Percentiles rank a stretch among this genome's conserved stretches.
These are phyloP conservation scores for Momotus momota DNA, from an alignment of 2,797 vertebrate genomes.

Conservation along the genomic window DNA sequence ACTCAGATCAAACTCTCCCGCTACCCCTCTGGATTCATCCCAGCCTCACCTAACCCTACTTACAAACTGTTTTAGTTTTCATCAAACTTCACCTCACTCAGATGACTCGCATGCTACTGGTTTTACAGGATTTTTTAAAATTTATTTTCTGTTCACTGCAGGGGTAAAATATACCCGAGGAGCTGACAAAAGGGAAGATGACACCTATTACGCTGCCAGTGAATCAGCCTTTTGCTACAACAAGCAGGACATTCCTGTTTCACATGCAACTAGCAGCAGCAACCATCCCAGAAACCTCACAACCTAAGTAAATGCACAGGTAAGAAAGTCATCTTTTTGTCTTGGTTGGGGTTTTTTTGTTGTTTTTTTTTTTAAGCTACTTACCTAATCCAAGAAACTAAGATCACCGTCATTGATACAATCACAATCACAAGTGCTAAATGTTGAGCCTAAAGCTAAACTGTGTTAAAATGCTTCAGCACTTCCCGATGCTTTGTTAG, in stretches of 20 bases:
- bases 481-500: background rate
- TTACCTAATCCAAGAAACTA: background rate
- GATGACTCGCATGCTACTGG: conserved; percentile 3
- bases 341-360: background rate
- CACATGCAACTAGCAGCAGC: background rate
- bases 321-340: background rate
- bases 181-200: conserved; percentile 54
- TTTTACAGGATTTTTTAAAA: conserved; percentile 55
- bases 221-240: conserved; percentile 46
- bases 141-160: conserved; percentile 57
- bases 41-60: background rate
- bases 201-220: conserved; percentile 28
- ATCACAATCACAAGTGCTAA: background rate
- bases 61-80: background rate
- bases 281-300: conserved; percentile 25
- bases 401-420: background rate
- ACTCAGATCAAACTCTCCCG: background rate
- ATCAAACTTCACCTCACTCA: background rate
- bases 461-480: background rate
- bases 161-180: conserved; percentile 30
- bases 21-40: background rate
- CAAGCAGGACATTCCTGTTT: conserved; percentile 61
- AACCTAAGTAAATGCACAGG: conserved; percentile 9
- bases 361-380: background rate
- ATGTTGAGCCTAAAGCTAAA: conserved; percentile 11